These are phyloP conservation scores for Lepisosteus oculatus DNA, from an alignment of 2,113 vertebrate genomes.

Conservation along the genomic window DNA sequence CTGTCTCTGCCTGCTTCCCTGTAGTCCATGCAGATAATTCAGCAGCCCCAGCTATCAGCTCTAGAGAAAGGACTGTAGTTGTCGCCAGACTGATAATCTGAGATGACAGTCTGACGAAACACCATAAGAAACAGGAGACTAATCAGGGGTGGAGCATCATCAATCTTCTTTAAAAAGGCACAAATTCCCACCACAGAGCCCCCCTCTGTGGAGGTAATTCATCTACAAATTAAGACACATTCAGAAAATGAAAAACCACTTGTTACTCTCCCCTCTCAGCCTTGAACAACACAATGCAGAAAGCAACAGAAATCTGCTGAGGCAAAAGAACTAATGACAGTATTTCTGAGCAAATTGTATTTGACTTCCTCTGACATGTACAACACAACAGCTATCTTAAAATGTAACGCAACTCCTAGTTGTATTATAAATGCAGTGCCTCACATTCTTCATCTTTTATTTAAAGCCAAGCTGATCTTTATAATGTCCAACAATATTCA, in stretches of 20 bases:
- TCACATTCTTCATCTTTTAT: too few species aligned
- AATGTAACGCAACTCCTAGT: too few species aligned
- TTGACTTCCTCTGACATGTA: not conserved
- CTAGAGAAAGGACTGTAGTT: conserved; percentile 25
- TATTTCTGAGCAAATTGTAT: not conserved
- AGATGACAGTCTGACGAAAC: conserved; percentile 49
- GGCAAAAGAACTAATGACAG: not conserved
- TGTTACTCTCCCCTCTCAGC: conserved; percentile 11
- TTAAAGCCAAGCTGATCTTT: too few species aligned
- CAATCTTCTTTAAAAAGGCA: conserved; percentile 38
- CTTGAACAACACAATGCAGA: conserved; percentile 7
- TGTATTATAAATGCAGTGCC: too few species aligned
- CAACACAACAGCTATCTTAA: not conserved
- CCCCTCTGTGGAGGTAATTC: conserved; percentile 34
- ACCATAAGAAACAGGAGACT: conserved; percentile 40
- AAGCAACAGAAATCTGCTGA: conserved; percentile 13
- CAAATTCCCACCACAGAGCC: conserved; percentile 20
- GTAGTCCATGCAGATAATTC: too few species aligned
- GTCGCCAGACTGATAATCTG: conserved; percentile 53
- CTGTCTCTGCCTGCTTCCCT: not conserved
- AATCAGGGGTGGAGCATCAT: conserved; percentile 41
- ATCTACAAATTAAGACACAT: conserved; percentile 49
- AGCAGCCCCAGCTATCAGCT: not conserved
- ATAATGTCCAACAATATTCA: too few species aligned
- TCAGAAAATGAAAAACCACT: conserved; percentile 30